Base-by-base conservation (phyloP, 2,888 invertebrate genomes). In the Aspidapion aeneum region DNA sequence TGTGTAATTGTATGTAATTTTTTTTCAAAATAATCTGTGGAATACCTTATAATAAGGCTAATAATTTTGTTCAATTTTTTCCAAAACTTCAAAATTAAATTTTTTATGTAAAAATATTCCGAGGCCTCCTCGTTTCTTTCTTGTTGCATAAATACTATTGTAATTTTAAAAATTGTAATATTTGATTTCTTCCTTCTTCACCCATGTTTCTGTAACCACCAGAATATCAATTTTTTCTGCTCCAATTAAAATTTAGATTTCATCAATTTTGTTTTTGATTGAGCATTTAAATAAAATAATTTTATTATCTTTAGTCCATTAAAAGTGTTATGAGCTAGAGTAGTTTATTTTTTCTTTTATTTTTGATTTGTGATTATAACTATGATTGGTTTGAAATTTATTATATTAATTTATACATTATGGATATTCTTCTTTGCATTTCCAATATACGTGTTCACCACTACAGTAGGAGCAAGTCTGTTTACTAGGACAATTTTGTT, bases 261-360 rank as follows among this genome's bases (percentile, higher is more conserved):
- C 54, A 52, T 52, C 54, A 3, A 52, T 52, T 52, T 52, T 52
- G 54, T 52, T 52, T 52, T 52, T 52, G 3, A 52, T 52, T 52
- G 54, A 52, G 54, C 54, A 52, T 52, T 52, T 7, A 52, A 52
- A 18, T 52, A 52, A 9, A 52, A 16, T 52, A 35, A 35, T 35
- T 35, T 35, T 35, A 35, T 3, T 12, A n/a, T n/a, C n/a, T n/a
- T n/a, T 3, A 35, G 35, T 35, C 12, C 35, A 35, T 35, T 35
- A 35, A 35, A 35, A 35, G n/a, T 35, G 12, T 12, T 35, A 35
- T 35, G 35, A 35, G 35, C 35, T 35, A 35, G 12, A 35, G 35
- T 35, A 35, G 35, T 35, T 35, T 35, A 35, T 35, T 35, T 35
- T 35, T 12, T 35, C 35, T 35, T 35, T 35, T 35, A 35, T 35